These are phyloP conservation scores for Paratrypauchen microcephalus DNA, from an alignment of 2,797 vertebrate species.

Conservation along the genomic window DNA sequence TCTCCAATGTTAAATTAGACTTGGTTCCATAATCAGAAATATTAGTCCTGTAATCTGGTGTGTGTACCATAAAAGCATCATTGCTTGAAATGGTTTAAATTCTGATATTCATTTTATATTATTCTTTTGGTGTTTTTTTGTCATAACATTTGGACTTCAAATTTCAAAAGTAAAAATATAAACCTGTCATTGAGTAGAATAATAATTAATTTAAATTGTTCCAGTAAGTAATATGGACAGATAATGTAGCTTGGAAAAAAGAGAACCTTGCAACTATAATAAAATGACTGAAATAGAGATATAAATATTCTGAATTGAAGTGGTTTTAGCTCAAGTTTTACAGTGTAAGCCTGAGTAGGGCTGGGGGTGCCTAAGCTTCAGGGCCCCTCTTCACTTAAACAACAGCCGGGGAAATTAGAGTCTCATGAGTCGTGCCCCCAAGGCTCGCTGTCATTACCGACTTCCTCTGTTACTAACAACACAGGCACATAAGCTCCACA, in stretches of 20 bases:
- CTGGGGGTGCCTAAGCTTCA: background rate
- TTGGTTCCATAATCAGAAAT: too few relatives aligned
- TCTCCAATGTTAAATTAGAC: too few relatives aligned
- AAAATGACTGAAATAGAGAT: background rate
- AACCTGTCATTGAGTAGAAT: background rate
- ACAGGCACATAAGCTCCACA: constrained; percentile 6
- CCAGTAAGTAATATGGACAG: background rate
- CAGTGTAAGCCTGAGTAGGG: constrained; percentile 12
- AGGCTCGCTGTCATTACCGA: constrained; percentile 28
- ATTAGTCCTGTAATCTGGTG: too few relatives aligned
- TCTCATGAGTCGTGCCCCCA: constrained; percentile 47
- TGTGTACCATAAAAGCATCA: too few relatives aligned
- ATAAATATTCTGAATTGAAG: background rate
- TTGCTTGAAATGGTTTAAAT: too few relatives aligned
- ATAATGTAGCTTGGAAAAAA: background rate
- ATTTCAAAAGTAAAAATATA: too few relatives aligned
- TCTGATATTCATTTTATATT: too few relatives aligned
- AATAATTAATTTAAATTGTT: background rate
- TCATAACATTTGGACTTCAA: background rate
- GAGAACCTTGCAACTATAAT: too few relatives aligned
- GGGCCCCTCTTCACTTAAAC: constrained; percentile 26
- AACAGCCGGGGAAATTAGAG: constrained; percentile 32
- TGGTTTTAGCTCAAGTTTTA: constrained; percentile 4
- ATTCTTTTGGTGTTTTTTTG: too few relatives aligned
- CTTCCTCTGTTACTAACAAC: constrained; percentile 32